Conservation (phyloP, 2,113 vertebrate genomes). For the Bufo bufo region DNA sequence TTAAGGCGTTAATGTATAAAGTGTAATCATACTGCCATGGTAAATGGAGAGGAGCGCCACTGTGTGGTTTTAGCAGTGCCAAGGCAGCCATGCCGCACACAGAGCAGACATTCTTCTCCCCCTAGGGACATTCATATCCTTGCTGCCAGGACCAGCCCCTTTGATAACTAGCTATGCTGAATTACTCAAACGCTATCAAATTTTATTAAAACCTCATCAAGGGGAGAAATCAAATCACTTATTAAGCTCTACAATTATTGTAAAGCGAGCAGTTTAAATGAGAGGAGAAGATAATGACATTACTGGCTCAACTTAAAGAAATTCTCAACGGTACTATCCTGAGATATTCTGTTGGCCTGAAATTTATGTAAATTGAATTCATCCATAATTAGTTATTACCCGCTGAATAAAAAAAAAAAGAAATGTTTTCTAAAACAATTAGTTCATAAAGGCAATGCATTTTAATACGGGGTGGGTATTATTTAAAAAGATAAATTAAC, state of each 20-base stretch:
- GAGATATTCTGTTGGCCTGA: slow-evolving; percentile 89
- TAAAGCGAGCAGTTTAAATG: slow-evolving; percentile 86
- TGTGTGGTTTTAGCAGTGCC: neutral
- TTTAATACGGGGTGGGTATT: slow-evolving; percentile 87
- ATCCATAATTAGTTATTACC: slow-evolving; percentile 92
- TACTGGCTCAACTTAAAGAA: slow-evolving; percentile 93
- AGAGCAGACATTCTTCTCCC: neutral
- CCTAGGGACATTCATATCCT: neutral
- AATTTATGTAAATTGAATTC: slow-evolving; percentile 99
- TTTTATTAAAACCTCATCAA: slow-evolving; percentile 84
- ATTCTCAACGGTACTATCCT: slow-evolving; percentile 91
- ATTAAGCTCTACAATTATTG: slow-evolving; percentile 88
- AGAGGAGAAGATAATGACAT: slow-evolving; percentile 92
- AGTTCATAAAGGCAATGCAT: slow-evolving; percentile 84
- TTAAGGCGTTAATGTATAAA: no score
- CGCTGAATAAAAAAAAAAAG: slow-evolving; percentile 76
- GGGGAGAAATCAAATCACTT: slow-evolving; percentile 81
- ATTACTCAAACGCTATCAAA: slow-evolving; percentile 76
- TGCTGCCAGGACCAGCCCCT: slow-evolving; percentile 38
- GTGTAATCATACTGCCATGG: neutral
- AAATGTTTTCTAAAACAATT: slow-evolving; percentile 89
- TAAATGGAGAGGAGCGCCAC: neutral
- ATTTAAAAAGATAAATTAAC: slow-evolving; percentile 60
- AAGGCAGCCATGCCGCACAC: neutral
- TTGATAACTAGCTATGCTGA: slow-evolving; percentile 69